Base-by-base conservation (phyloP, 1,140 invertebrate species). In the Lepidotrigona ventralis region DNA sequence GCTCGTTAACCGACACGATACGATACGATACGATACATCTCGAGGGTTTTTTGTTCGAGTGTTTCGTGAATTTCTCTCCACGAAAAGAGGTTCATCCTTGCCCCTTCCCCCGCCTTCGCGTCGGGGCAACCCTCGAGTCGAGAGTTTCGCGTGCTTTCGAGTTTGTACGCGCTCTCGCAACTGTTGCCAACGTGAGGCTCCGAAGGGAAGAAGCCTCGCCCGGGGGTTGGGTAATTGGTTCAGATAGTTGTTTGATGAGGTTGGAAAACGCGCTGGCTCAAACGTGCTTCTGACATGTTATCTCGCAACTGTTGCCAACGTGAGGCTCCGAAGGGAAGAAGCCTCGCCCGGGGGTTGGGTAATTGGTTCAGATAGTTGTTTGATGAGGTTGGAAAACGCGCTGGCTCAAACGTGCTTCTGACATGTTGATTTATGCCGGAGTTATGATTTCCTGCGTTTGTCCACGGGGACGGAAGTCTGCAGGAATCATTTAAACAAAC, bases 1-100 rank as follows among this genome's bases (percentile, higher is more conserved):
- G 39, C 85, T 72, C 86, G 77, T 70, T 88, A 87, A 64, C 71
- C 76, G 84, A 87, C 86, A 86, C 81, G 23, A 14, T 46, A 46
- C 68, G n/a, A n/a, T n/a, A n/a, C n/a, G n/a, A 87, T 87, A 86
- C 81, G 23, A 14, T 46, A 46, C 68, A 72, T 26, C 82, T 77
- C 80, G 73, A 82, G 80, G n/a, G 69, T 64, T 46, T 64, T 46
- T 8, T 29, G 68, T 83, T 86, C 56, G 56, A 71, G 81, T 79
- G 81, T 80, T 79, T 81, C 69, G 80, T 14, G 79, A 76, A 83
- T 79, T 79, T 78, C 33, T 33, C 3, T 75, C 29, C 69, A 4
- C 19, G 64, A 14, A 66, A 33, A 46, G 6, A 8, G 39, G 6
- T 9, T 33, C n/a, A 21, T 60, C 26, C n/a, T 3, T 3, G 56